Evolutionary conservation across 2,797 vertebrate species (phyloP), one percentile per base, ranked within the genome.

Genomic region (Sarcoramphus papa): DNA sequence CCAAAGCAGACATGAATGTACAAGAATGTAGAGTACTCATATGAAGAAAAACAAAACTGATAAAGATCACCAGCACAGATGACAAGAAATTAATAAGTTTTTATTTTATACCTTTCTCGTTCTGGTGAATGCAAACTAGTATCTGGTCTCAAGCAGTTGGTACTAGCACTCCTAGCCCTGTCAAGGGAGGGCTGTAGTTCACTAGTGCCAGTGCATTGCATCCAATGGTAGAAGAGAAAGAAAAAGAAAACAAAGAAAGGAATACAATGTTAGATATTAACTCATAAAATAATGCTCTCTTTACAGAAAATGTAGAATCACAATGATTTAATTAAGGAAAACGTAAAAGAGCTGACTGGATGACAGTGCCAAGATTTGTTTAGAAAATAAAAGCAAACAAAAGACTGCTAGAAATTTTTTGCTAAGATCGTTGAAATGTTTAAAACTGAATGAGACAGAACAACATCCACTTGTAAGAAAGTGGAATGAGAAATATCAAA

Each of bases 111-210:
- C 99, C 99, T 99, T 98, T 99, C 99, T 99, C 98, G 98, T 98
- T 99, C 99, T 97, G 98, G 98, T 98, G 99, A 99, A 98, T 99
- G 98, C 98, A 99, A 99, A 99, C 98, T 99, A 98, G 98, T 98
- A 97, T 99, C 99, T 98, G 99, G 99, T 98, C 99, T 99, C 98
- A 99, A 98, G 98, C 99, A 99, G 96, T 99, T 99, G 98, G 99
- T 99, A 99, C 99, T 99, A 99, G 99, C 99, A 98, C 99, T 99
- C 98, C 99, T 99, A 98, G 99, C 99, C 99, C 99, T 99, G 99
- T 99, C 99, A 99, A 99, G 98, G 94, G 99, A 99, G 92, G 99
- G 99, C 99, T 99, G 99, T 96, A 99, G 99, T 98, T 99, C 99
- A 97, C 99, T 99, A 99, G 97, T 98, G 97, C 98, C 98, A 99